Evolutionary conservation across 1,140 invertebrate genomes (phyloP).

Genomic region (Drosophila serrata): DNA sequence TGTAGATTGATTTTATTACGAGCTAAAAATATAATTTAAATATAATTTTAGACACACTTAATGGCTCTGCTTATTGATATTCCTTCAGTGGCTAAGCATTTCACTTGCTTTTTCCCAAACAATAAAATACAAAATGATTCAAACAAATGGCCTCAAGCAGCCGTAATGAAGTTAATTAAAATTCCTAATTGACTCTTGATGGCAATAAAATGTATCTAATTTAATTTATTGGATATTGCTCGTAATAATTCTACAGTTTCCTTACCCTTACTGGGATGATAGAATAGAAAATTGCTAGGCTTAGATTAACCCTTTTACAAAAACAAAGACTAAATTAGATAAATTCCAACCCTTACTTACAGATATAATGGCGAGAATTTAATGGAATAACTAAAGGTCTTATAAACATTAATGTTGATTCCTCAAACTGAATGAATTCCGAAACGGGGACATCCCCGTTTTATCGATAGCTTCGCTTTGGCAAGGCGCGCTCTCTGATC

Average conservation of each 20-base stretch:
- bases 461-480: slow-evolving; percentile 14
- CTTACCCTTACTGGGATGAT: not conserved
- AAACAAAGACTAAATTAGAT: not conserved
- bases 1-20: not conserved
- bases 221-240: slow-evolving; percentile 13
- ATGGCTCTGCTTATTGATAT: slow-evolving; percentile 4
- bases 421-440: not conserved
- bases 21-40: too few species aligned
- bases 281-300: not conserved
- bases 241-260: not conserved
- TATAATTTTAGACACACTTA: not conserved
- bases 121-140: not conserved
- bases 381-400: not conserved
- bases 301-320: not conserved
- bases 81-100: not conserved
- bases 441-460: not conserved
- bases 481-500: slow-evolving; percentile 17
- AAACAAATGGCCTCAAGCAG: slow-evolving; percentile 2
- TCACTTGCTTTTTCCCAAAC: slow-evolving; percentile 1
- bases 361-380: not conserved
- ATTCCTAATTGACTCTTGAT: slow-evolving; percentile 3
- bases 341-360: not conserved
- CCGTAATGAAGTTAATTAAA: slow-evolving; percentile 8
- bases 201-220: slow-evolving; percentile 3
- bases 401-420: not conserved